Conservation (phyloP, 2,888 invertebrate genomes). For the Sphaerophoria rueppellii region DNA sequence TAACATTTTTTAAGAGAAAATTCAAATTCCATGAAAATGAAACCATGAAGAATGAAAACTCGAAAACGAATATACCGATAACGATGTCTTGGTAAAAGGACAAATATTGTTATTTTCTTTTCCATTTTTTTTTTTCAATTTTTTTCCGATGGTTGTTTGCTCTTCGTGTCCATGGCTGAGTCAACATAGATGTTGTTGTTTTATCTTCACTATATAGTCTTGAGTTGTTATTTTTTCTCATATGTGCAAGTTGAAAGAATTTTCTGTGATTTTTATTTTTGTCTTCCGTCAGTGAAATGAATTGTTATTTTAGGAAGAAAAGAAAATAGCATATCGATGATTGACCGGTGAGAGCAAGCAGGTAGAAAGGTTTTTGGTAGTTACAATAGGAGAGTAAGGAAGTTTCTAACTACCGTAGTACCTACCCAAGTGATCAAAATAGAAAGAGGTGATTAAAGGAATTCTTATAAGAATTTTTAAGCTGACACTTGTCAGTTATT, state of each 20-base stretch:
- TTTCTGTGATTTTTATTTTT: conserved; percentile 50
- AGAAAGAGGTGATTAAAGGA: too few relatives aligned
- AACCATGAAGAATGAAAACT: conserved; percentile 25
- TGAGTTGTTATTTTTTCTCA: conserved; percentile 46
- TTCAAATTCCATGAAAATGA: background rate
- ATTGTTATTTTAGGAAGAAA: conserved; percentile 64
- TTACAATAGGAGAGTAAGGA: too few relatives aligned
- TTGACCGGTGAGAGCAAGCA: background rate
- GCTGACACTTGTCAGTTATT: too few relatives aligned
- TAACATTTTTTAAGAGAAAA: conserved; percentile 32
- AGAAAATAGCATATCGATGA: conserved; percentile 22
- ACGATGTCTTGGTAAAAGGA: conserved; percentile 33
- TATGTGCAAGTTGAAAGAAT: conserved; percentile 44
- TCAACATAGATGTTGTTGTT: conserved; percentile 71
- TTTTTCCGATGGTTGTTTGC: conserved; percentile 63
- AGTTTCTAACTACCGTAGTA: too few relatives aligned
- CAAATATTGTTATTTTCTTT: conserved; percentile 32
- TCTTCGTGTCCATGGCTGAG: conserved; percentile 68
- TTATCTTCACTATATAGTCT: conserved; percentile 58
- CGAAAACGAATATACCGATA: conserved; percentile 9
- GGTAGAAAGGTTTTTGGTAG: background rate
- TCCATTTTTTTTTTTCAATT: conserved; percentile 1
- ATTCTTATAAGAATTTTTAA: conserved; percentile 1
- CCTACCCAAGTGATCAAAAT: too few relatives aligned
- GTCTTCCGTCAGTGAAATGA: conserved; percentile 8